Conservation (phyloP, 1,140 invertebrate genomes). For the Thaumatotibia leucotreta region DNA sequence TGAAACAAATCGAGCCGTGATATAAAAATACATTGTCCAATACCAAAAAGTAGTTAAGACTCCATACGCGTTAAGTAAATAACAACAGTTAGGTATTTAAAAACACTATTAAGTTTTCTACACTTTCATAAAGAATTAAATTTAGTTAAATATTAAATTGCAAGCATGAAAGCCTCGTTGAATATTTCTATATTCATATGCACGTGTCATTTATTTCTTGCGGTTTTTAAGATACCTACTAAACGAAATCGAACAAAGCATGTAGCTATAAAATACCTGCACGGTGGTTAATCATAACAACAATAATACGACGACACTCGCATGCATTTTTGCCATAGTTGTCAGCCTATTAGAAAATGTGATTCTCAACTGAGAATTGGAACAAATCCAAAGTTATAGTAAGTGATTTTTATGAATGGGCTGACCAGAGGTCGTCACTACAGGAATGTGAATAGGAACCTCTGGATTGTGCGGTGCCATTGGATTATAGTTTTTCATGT, state of each 20-base stretch:
- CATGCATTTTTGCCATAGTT: background rate
- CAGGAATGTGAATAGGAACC: background rate
- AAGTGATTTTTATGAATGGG: conserved; percentile 39
- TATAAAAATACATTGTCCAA: conserved; percentile 1
- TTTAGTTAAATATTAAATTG: too few relatives aligned
- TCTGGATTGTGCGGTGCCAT: background rate
- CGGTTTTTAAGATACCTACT: background rate
- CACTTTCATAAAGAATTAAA: too few relatives aligned
- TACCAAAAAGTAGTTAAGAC: background rate
- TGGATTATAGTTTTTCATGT: conserved; percentile 25
- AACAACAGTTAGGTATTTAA: background rate
- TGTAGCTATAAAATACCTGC: background rate
- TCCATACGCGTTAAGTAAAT: background rate
- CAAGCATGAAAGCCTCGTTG: too few relatives aligned
- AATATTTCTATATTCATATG: too few relatives aligned
- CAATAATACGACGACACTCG: conserved; percentile 12
- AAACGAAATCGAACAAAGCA: background rate
- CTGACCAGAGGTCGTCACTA: conserved; percentile 22
- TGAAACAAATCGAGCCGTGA: conserved; percentile 4
- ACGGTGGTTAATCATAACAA: background rate
- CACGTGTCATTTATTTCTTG: too few relatives aligned
- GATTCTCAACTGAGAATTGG: background rate
- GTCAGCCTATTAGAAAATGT: background rate
- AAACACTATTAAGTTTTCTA: background rate
- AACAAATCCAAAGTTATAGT: conserved; percentile 13